Percentiles rank a stretch among this genome's conserved stretches.
Conservation (phyloP, 1,140 invertebrate genomes). For the Drosophila takahashii region DNA sequence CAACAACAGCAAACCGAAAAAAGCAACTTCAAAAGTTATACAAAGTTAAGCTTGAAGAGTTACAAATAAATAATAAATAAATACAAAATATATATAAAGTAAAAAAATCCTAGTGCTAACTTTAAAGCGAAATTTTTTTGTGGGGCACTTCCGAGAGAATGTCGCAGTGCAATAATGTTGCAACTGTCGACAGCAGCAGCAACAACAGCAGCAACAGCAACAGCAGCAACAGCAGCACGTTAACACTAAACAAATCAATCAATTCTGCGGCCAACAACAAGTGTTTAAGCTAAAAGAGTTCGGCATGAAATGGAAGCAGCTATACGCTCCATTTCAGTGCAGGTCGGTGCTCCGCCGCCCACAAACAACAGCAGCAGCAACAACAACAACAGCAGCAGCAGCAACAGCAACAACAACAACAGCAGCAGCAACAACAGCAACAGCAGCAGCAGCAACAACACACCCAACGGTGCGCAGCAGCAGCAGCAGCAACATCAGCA, state of each 20-base stretch:
- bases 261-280: constrained; percentile 77
- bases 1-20: constrained; percentile 24
- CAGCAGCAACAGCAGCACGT: constrained; percentile 21
- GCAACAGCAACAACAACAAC: constrained; percentile 43
- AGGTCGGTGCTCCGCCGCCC: constrained; percentile 84
- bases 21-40: constrained; percentile 10
- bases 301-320: constrained; percentile 85
- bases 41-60: constrained; percentile 1
- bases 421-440: constrained; percentile 52
- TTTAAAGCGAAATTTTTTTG: constrained; percentile 20
- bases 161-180: constrained; percentile 75
- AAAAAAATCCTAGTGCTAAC: constrained; percentile 4
- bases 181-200: constrained; percentile 43
- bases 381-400: constrained; percentile 59
- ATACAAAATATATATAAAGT: constrained; percentile 3
- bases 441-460: constrained; percentile 45
- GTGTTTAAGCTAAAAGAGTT: constrained; percentile 83
- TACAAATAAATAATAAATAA: constrained; percentile 1
- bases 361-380: constrained; percentile 74
- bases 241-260: constrained; percentile 22
- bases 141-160: constrained; percentile 53
- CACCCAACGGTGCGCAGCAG: constrained; percentile 73
- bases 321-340: constrained; percentile 85
- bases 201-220: constrained; percentile 42
- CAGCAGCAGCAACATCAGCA: constrained; percentile 67